Evolutionary conservation across 2,797 vertebrate genomes (phyloP).

Genomic region (Garrulus glandarius): DNA sequence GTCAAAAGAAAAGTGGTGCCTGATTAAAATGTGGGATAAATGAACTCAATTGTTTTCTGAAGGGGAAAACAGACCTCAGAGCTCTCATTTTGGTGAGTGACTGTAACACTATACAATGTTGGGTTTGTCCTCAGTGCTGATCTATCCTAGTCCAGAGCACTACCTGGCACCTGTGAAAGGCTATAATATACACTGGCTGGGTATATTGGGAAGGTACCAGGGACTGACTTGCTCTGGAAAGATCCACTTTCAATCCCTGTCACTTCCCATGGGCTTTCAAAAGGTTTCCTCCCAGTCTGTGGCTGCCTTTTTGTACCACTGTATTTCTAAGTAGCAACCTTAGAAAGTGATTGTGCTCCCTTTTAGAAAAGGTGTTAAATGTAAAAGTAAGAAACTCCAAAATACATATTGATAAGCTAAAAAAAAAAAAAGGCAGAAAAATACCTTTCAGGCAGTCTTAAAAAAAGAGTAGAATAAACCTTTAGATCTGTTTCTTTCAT

Average conservation of each 20-base stretch:
- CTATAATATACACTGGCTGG: not conserved
- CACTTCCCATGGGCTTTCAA: not conserved
- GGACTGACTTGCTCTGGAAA: not conserved
- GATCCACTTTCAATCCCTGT: not conserved
- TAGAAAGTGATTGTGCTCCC: not conserved
- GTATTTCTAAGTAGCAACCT: not conserved
- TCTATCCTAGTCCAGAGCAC: not conserved
- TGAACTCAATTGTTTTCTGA: not conserved
- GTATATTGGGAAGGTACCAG: not conserved
- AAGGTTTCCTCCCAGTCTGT: not conserved
- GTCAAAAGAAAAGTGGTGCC: not conserved
- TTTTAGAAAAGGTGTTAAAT: constrained; percentile 34
- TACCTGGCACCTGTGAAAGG: not conserved
- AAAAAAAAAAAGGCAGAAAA: not conserved
- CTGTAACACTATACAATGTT: not conserved
- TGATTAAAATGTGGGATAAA: constrained; percentile 24
- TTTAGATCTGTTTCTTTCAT: constrained; percentile 60
- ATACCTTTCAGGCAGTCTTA: constrained; percentile 23
- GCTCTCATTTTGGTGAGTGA: not conserved
- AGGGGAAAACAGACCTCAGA: not conserved
- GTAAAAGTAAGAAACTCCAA: constrained; percentile 22
- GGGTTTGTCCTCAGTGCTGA: not conserved
- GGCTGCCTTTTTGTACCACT: constrained; percentile 13
- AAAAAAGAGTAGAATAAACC: not conserved
- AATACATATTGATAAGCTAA: constrained; percentile 55